Evolutionary conservation across 2,888 invertebrate species (phyloP).

Genomic region (Actias luna): DNA sequence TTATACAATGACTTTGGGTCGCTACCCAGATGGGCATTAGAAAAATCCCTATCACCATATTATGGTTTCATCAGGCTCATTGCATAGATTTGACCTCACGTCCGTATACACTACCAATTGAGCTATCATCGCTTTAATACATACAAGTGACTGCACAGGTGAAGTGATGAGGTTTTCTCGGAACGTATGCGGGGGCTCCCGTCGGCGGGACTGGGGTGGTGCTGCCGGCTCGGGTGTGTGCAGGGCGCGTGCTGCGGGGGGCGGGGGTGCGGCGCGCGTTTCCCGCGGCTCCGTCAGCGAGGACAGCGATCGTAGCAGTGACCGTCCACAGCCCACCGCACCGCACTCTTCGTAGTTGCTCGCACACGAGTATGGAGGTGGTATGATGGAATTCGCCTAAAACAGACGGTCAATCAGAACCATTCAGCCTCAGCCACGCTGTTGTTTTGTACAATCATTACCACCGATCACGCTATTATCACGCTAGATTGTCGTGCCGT

Average conservation of each 20-base stretch:
- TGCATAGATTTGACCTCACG: too few species aligned
- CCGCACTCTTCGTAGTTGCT: slow-evolving; percentile 86
- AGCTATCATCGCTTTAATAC: too few species aligned
- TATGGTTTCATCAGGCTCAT: too few species aligned
- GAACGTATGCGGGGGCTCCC: slow-evolving; percentile 46
- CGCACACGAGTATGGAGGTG: slow-evolving; percentile 91
- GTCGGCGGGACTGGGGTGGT: slow-evolving; percentile 24
- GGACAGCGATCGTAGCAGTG: slow-evolving; percentile 82
- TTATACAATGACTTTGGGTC: too few species aligned
- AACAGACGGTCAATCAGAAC: too few species aligned
- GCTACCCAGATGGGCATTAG: too few species aligned
- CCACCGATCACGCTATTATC: too few species aligned
- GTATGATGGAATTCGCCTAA: slow-evolving; percentile 90
- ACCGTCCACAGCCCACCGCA: slow-evolving; percentile 68
- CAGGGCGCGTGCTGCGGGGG: slow-evolving; percentile 22
- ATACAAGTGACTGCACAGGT: slow-evolving; percentile 55
- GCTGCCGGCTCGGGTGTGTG: slow-evolving; percentile 39
- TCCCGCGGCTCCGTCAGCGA: slow-evolving; percentile 74
- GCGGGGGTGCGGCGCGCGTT: not conserved
- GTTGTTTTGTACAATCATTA: too few species aligned
- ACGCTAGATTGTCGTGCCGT: too few species aligned
- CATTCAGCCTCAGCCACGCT: too few species aligned
- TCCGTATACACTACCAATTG: too few species aligned
- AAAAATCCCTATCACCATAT: too few species aligned
- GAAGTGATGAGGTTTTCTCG: slow-evolving; percentile 64